Percentiles rank a stretch among this genome's conserved stretches.
Conservation (phyloP, 2,888 invertebrate species). For the Nomada lathburiana region DNA sequence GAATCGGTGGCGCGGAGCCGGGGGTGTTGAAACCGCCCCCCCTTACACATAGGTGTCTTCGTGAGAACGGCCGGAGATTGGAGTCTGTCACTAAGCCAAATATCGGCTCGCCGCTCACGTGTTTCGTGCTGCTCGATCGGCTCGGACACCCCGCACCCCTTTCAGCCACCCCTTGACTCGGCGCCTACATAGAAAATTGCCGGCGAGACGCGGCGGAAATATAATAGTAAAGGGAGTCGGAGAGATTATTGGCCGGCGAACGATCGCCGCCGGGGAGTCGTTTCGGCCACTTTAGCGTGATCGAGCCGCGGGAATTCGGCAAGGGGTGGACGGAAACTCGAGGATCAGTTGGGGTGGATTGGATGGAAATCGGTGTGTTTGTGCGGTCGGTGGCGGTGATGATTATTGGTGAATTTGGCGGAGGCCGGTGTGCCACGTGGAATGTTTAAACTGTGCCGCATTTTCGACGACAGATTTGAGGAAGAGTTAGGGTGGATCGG, state of each 20-base stretch:
- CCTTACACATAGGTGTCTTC: constrained; percentile 40
- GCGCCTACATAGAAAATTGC: constrained; percentile 47
- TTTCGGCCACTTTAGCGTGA: background rate
- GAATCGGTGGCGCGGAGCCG: background rate
- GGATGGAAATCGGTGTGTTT: background rate
- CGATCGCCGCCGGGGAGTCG: background rate
- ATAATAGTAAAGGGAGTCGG: background rate
- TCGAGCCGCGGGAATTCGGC: background rate
- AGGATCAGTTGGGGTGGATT: background rate
- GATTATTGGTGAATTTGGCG: background rate
- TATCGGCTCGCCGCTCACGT: constrained; percentile 69
- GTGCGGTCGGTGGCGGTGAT: background rate
- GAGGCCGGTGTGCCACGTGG: too few species aligned
- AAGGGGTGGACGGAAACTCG: background rate
- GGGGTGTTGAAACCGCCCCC: constrained; percentile 13
- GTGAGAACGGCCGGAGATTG: constrained; percentile 70
- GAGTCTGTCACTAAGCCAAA: constrained; percentile 78
- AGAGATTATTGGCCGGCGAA: constrained; percentile 24
- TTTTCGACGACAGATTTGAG: too few species aligned
- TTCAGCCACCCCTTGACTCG: background rate
- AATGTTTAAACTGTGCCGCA: too few species aligned
- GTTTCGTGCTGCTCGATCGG: constrained; percentile 61
- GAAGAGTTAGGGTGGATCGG: too few species aligned
- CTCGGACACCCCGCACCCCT: constrained; percentile 20
- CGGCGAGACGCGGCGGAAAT: constrained; percentile 26